Conservation (phyloP, 2,888 invertebrate species). For the Cantharis rufa region DNA sequence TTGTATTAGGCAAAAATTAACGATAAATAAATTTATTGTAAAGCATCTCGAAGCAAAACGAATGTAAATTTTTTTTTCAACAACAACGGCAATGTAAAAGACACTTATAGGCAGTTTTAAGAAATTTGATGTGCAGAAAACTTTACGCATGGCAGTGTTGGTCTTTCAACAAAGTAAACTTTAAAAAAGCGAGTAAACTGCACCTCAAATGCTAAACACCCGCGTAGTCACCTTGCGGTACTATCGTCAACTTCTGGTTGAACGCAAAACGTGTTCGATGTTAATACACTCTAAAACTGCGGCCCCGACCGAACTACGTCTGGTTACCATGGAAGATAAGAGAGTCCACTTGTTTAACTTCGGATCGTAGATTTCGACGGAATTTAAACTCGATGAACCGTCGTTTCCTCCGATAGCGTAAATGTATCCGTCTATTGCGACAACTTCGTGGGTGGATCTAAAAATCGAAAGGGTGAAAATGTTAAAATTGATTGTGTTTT, state of each 20-base stretch:
- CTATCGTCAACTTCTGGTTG: slow-evolving; percentile 30
- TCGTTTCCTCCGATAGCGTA: slow-evolving; percentile 73
- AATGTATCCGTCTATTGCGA: slow-evolving; percentile 64
- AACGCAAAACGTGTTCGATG: slow-evolving; percentile 56
- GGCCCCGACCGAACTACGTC: slow-evolving; percentile 69
- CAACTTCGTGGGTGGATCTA: slow-evolving; percentile 72
- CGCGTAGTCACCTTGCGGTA: not conserved
- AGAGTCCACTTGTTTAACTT: slow-evolving; percentile 68
- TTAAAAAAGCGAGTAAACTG: not conserved
- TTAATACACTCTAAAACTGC: slow-evolving; percentile 68
- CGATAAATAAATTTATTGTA: not conserved
- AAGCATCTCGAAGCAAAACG: not conserved
- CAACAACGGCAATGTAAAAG: slow-evolving; percentile 1
- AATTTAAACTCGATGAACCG: slow-evolving; percentile 70
- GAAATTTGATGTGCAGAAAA: not conserved
- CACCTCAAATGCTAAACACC: not conserved
- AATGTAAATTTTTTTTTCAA: not conserved
- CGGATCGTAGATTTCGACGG: slow-evolving; percentile 69
- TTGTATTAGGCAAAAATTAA: not conserved
- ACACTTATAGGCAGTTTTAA: not conserved
- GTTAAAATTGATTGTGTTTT: not conserved
- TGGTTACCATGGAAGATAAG: slow-evolving; percentile 67
- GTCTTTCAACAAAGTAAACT: not conserved
- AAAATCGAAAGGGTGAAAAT: slow-evolving; percentile 17
- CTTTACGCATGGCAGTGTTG: not conserved